Base-by-base conservation (phyloP, 2,797 vertebrate genomes). In the Acanthopagrus latus region DNA sequence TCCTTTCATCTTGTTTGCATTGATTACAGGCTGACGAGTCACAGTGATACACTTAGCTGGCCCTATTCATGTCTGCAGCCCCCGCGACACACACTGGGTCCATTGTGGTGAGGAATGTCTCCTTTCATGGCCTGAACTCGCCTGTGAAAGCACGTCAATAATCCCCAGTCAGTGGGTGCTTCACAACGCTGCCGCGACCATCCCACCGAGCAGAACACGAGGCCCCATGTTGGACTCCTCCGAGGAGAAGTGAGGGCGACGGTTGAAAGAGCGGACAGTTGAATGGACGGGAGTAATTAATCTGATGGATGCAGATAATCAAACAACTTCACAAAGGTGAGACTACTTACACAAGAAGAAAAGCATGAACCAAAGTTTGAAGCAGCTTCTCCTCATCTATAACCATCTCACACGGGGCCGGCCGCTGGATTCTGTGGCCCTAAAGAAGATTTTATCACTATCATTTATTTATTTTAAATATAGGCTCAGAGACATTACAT, bases 101-200 rank as follows among this genome's bases (percentile, higher is more conserved):
- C 79, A 93, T 96, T 96, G 95, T 96, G 90, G 91, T 60, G 67
- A 91, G 94, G 95, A 95, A 96, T 95, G 93, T 96, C 90, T 95
- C 94, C 94, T 96, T 96, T 96, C 95, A 96, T 92, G 93, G 92
- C 92, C 88, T 91, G 90, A 93, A 93, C 94, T 93, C 88, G 92
- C 91, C 86, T 94, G 92, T 95, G 93, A 95, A 90, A 91, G 94
- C 94, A 95, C 88, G 94, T 95, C 95, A 95, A 95, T 95, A 95
- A 95, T 94, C 94, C 90, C 48, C 84, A 91, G 92, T 94, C 93
- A 76, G 86, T 92, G 90, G 88, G 90, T 83, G 90, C 91, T 88
- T 87, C 90, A 93, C 91, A 94, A 92, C 91, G 87, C 91, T 18
- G 58, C 91, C 82, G 88, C 62, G n/a, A 64, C 80, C 86, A 46